Evolutionary conservation across 1,140 invertebrate species (phyloP).

Genomic region (Drosophila ogumai): DNA sequence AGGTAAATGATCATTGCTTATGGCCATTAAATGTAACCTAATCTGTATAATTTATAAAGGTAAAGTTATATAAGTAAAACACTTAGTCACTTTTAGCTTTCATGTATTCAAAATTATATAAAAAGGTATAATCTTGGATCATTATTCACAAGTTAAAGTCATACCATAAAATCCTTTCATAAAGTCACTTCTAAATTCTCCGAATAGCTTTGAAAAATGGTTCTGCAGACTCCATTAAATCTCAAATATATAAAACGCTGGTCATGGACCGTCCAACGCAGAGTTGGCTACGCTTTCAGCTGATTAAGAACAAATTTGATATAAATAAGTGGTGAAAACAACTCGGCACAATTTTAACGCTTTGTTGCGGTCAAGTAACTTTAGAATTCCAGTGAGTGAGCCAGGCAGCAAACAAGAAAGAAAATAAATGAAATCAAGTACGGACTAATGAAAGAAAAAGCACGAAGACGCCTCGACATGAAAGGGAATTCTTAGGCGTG

Average conservation of each 20-base stretch:
- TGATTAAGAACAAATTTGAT: constrained; percentile 54
- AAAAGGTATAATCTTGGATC: neutral
- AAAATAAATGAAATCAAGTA: constrained; percentile 64
- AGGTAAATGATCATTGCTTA: neutral
- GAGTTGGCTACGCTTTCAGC: constrained; percentile 46
- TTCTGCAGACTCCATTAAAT: constrained; percentile 26
- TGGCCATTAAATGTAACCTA: neutral
- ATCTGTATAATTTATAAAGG: neutral
- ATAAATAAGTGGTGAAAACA: constrained; percentile 59
- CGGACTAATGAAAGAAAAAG: constrained; percentile 69
- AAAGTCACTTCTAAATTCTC: neutral
- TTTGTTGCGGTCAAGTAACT: constrained; percentile 74
- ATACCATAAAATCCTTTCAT: constrained; percentile 10
- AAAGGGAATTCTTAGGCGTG: constrained; percentile 65
- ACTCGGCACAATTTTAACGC: constrained; percentile 70
- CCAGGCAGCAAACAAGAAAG: constrained; percentile 9
- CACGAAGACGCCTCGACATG: constrained; percentile 52
- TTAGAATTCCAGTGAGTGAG: constrained; percentile 54
- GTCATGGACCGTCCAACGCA: constrained; percentile 24
- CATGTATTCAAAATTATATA: neutral
- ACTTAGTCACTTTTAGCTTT: neutral
- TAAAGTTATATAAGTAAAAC: neutral
- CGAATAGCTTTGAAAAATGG: constrained; percentile 2
- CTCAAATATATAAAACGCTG: constrained; percentile 24
- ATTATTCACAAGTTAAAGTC: neutral